Conservation (phyloP, 2,888 invertebrate genomes). For the Mayetiola destructor region DNA sequence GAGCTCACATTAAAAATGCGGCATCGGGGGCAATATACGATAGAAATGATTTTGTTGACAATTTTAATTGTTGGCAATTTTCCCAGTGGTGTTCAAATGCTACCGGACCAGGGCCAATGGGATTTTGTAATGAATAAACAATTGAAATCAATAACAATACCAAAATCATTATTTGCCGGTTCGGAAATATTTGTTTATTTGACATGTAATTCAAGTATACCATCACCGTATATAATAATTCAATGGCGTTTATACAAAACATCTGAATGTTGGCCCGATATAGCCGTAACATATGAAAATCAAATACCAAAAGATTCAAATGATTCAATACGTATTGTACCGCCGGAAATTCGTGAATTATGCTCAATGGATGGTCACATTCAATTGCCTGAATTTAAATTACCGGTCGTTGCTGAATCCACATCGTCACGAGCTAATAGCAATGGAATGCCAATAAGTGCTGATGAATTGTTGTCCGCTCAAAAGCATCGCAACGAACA, state of each 20-base stretch:
- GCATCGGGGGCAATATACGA: too few species aligned
- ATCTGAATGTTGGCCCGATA: constrained; percentile 43
- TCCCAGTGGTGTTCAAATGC: too few species aligned
- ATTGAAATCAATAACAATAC: constrained; percentile 36
- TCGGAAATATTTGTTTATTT: constrained; percentile 54
- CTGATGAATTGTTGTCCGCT: neutral
- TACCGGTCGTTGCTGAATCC: neutral
- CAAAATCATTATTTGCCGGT: constrained; percentile 54
- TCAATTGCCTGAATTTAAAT: neutral
- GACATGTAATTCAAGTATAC: constrained; percentile 37
- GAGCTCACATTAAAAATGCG: too few species aligned
- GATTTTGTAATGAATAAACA: constrained; percentile 43
- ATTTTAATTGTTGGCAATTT: too few species aligned
- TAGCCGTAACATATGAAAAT: constrained; percentile 20
- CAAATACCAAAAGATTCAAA: constrained; percentile 16
- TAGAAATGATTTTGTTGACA: too few species aligned
- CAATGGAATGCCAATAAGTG: neutral
- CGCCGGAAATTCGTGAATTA: constrained; percentile 15
- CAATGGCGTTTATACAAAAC: constrained; percentile 39
- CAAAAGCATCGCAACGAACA: neutral
- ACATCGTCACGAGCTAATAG: neutral
- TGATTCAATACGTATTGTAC: constrained; percentile 20
- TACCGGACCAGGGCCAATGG: constrained; percentile 55
- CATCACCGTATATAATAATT: constrained; percentile 34
- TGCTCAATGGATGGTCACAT: constrained; percentile 19